Base-by-base conservation (phyloP, 2,888 invertebrate species). In the Chaetogeoica ovagalla region DNA sequence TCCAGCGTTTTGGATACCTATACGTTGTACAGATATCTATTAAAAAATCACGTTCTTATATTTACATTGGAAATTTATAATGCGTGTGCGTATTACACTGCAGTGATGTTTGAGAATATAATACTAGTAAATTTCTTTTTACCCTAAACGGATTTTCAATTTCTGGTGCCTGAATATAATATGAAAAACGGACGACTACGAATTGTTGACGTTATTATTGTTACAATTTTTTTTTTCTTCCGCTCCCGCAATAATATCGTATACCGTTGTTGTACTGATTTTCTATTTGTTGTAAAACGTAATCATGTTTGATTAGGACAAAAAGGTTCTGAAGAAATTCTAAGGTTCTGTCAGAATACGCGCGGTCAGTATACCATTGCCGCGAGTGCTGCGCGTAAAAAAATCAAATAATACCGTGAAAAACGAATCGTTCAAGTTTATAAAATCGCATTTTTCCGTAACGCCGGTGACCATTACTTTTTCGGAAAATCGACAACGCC, bases 291-390 rank as follows among this genome's bases (percentile, higher is more conserved):
- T 17, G 37, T 37, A 55, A 60, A 74, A 65, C 55, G 73, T 74
- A 63, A 63, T 74, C 62, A 37, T 74, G 63, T 74, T 63, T 74
- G 73, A 63, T 74, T 74, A 63, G 73, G 63, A 65, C 52, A n/a
- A 63, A 63, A 55, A 17, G 73, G 63, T 74, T 73, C 63, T 21
- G 55, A 55, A 63, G 55, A 63, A 74, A 63, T 37, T n/a, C n/a
- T n/a, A n/a, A n/a, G n/a, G n/a, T 43, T 13, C 73, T 15, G 19
- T 55, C 52, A 17, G 37, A 55, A 55, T 43, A 73, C 30, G 55
- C 17, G 30, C 30, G 1, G 30, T 30, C 30, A 30, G 30, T 30
- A 4, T 30, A 30, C 30, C 2, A 2, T 30, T 1, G 30, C 4
- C 30, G 30, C n/a, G 55, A 74, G 73, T 74, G 37, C n/a, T 8